Evolutionary conservation across 1,140 invertebrate genomes (phyloP), one percentile per base, ranked within the genome.

Genomic region (Drosophila burlai): DNA sequence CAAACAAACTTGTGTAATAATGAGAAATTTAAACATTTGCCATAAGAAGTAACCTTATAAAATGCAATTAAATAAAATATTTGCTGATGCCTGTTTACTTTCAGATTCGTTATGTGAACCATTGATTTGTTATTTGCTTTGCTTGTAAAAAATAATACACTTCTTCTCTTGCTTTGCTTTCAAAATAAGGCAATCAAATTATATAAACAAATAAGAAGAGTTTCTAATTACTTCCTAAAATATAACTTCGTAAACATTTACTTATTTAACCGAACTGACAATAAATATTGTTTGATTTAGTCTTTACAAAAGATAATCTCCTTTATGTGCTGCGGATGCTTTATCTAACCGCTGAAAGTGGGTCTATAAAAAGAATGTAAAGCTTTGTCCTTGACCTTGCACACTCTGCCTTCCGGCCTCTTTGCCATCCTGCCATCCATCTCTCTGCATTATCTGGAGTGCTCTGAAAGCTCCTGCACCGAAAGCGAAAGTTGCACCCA

Each of bases 361-460:
- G 62, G 43, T 24, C 38, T 38, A 54, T 50, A 65, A 72, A 78
- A 74, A 52, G 43, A 52, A 55, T 43, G 62, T 47, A 69, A 62
- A 90, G 85, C 85, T 90, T 82, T 66, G 86, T 90, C 85, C 85
- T 90, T 90, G 85, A 90, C 85, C 85, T 90, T 90, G 85, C 86
- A 67, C 72, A 82, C 67, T 67, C 64, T 65, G 24, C 52, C 66
- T 31, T 16, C 18, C 24, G 29, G 31, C 18, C 31, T 3, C 9
- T 21, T n/a, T 7, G 50, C 29, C 50, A 21, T 34, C 50, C 31
- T 54, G 50, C 50, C 31, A 9, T 54, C 31, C 52, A 55, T 55
- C 34, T 38, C 67, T 75, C 52, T 36, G 64, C 26, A 36, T 49
- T 58, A 36, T 71, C 43, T 45, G 60, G 36, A 74, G 43, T 4